Conservation (phyloP, 1,140 invertebrate genomes). For the Drosophila navojoa region DNA sequence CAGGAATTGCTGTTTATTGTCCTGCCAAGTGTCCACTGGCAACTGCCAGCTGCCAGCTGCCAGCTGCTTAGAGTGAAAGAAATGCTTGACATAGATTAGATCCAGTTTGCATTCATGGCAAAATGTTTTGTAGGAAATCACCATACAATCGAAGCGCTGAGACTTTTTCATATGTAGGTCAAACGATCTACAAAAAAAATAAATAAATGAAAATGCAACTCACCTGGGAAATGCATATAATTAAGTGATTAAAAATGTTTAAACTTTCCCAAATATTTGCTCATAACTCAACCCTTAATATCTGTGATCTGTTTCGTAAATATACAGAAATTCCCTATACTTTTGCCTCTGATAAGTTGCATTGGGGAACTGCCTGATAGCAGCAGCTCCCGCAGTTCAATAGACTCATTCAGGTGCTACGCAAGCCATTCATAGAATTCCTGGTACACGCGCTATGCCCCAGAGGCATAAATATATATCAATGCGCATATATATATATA, state of each 20-base stretch:
- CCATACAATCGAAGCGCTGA: too few species aligned
- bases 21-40: slow-evolving; percentile 17
- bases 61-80: background rate
- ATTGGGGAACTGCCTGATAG: background rate
- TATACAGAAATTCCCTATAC: background rate
- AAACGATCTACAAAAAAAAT: background rate
- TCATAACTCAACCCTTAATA: background rate
- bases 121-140: too few species aligned
- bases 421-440: slow-evolving; percentile 42
- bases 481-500: slow-evolving; percentile 15
- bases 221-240: background rate
- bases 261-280: background rate
- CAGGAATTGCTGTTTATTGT: slow-evolving; percentile 67
- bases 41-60: background rate
- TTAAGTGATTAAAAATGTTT: background rate
- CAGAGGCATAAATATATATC: slow-evolving; percentile 25
- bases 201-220: too few species aligned
- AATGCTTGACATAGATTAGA: slow-evolving; percentile 31
- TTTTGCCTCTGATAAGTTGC: background rate
- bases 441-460: slow-evolving; percentile 5
- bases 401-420: slow-evolving; percentile 18
- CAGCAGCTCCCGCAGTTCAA: background rate
- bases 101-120: background rate
- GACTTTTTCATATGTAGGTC: too few species aligned
- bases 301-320: background rate